Conservation (phyloP, 1,140 invertebrate genomes). For the Drosophila kanapiae region DNA sequence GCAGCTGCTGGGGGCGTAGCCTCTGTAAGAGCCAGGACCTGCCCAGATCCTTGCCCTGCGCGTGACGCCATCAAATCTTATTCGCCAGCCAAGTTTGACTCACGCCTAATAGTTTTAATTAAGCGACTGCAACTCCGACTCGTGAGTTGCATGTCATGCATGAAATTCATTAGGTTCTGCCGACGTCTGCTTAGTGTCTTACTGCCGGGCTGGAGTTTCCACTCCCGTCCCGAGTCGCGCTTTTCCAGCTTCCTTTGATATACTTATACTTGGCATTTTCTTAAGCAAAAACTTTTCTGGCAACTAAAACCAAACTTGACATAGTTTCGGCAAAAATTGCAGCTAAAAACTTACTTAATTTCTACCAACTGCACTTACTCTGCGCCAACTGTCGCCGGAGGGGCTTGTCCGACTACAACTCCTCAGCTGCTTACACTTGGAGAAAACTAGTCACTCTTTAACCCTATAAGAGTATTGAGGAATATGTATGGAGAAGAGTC, state of each 20-base stretch:
- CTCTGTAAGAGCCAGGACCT: conserved; percentile 4
- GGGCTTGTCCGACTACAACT: not conserved
- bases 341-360: conserved; percentile 84
- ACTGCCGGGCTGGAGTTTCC: conserved; percentile 3
- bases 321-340: conserved; percentile 82
- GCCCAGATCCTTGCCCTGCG: too few species aligned
- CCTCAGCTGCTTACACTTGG: conserved; percentile 8
- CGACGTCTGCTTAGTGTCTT: conserved; percentile 62
- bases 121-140: conserved; percentile 65
- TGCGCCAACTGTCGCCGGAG: conserved; percentile 64
- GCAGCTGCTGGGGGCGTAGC: conserved; percentile 22
- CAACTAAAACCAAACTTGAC: conserved; percentile 84
- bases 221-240: conserved; percentile 15
- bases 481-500: too few species aligned
- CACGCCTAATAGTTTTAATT: conserved; percentile 82
- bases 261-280: conserved; percentile 74
- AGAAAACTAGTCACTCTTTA: not conserved
- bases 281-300: conserved; percentile 80
- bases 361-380: conserved; percentile 80
- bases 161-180: conserved; percentile 79
- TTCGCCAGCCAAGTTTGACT: conserved; percentile 54
- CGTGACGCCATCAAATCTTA: conserved; percentile 57
- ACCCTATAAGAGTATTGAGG: too few species aligned
- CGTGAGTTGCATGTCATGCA: conserved; percentile 74
- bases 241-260: conserved; percentile 59